Base-by-base conservation (phyloP, 2,888 invertebrate genomes). In the Tachina grossa region DNA sequence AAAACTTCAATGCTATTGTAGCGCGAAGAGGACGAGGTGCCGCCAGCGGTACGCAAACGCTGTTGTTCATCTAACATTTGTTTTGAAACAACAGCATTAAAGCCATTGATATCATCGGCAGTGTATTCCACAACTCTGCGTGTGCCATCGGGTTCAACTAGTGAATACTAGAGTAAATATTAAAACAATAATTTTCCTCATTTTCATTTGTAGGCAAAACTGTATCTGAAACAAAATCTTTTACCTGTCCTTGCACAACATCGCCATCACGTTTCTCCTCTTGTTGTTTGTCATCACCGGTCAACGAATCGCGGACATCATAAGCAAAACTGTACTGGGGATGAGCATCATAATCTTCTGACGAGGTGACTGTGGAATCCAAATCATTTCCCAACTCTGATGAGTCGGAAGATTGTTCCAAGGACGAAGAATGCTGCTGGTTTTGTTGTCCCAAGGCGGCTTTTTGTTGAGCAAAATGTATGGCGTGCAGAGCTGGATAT, bases 251-350 rank as follows among this genome's bases (percentile, higher is more conserved):
- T 87, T 91, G 94, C 3, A 94, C 94, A 75, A 92, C 88, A 87
- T 94, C 94, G 0, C 94, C 94, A 85, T 94, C 93, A n/a, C 94
- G 93, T 85, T 93, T 93, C 90, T 94, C 94, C 89, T 93, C 93
- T 87, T 93, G 93, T 69, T 93, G 93, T 87, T 94, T 94, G 47
- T 93, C 92, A 83, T 94, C 94, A 14, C 93, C 93, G 22, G 93
- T 94, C 63, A 93, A 91, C 0, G 92, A 90, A 81, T 94, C 93
- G 77, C 93, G 91, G 41, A 94, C 93, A 80, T 93, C 93, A 83
- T 94, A 94, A 72, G 93, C 93, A 88, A 93, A 94, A 43, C 92
- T 91, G 84, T 93, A 93, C 87, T 93, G 93, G 19, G 94, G 93
- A 87, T 93, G 90, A 16, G 89, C 90, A 89, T 93, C 91, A 81